Percentiles rank a stretch among this genome's conserved stretches.
Evolutionary conservation across 2,113 vertebrate species (phyloP).

Genomic region (Ardeotis arabs): DNA sequence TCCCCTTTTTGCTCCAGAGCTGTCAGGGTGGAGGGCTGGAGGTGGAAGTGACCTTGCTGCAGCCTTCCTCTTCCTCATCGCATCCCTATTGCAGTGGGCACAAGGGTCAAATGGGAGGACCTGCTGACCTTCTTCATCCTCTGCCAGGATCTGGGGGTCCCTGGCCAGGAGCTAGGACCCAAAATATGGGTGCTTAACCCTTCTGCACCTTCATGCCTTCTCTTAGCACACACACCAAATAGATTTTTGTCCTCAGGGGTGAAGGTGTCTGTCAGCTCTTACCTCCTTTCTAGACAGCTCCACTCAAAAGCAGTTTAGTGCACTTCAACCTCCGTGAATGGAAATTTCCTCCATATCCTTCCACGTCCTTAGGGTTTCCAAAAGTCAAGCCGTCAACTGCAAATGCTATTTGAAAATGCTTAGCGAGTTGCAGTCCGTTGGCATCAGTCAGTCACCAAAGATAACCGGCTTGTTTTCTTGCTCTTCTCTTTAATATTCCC

Average conservation of each 20-base stretch:
- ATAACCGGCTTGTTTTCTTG: neutral
- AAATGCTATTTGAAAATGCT: neutral
- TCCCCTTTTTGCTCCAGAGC: neutral
- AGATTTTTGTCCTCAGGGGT: neutral
- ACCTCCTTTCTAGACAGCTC: neutral
- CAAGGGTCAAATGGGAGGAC: neutral
- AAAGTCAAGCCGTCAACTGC: neutral
- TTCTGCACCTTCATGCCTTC: neutral
- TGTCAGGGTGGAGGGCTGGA: neutral
- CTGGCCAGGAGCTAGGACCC: neutral
- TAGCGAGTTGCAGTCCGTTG: neutral
- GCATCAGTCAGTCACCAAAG: neutral
- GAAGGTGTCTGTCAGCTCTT: neutral
- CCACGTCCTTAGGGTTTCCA: neutral
- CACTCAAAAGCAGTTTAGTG: neutral
- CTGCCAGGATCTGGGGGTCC: neutral
- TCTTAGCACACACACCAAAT: neutral
- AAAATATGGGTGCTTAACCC: neutral
- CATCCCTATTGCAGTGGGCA: rapidly evolving
- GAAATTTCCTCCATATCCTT: neutral
- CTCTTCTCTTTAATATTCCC: neutral
- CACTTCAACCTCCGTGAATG: neutral
- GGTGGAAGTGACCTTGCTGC: neutral
- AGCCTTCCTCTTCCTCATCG: neutral
- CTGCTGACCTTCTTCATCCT: neutral